Percentiles rank a stretch among this genome's conserved stretches.
phyloP scores from a whole-genome alignment of 2,797 vertebrate species.

The Hydrolagus colliei region DNA sequence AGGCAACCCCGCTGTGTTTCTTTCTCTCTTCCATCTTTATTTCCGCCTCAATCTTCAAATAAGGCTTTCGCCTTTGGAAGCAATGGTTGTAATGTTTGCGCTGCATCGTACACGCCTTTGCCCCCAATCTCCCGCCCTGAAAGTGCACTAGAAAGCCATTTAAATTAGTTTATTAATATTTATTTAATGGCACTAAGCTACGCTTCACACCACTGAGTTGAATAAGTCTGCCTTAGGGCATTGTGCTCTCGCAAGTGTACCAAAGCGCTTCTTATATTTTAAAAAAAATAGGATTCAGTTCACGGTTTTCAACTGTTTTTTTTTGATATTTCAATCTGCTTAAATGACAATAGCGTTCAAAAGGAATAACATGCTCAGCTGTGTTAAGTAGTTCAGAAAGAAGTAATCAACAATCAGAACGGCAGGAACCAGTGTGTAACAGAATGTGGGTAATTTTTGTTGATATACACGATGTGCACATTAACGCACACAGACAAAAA shows the following conservation, averaged over 20 bases:
- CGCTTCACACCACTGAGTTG: neutral
- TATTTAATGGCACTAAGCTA: neutral
- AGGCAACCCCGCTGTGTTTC: neutral
- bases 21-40: neutral
- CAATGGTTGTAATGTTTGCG: neutral
- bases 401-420: neutral
- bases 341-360: neutral
- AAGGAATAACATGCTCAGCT: neutral
- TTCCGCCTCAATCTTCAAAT: neutral
- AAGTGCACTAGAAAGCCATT: neutral
- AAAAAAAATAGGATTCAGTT: neutral
- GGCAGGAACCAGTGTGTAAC: no score
- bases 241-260: neutral
- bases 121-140: neutral
- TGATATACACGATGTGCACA: no score
- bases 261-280: neutral
- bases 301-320: neutral
- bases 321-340: neutral
- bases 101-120: neutral
- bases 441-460: no score
- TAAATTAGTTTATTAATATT: slow-evolving; percentile 5
- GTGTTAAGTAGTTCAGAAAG: neutral
- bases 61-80: neutral
- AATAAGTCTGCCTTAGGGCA: neutral
- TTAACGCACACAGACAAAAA: no score